Evolutionary conservation across 2,888 invertebrate genomes (phyloP).

Genomic region (Timema cristinae): DNA sequence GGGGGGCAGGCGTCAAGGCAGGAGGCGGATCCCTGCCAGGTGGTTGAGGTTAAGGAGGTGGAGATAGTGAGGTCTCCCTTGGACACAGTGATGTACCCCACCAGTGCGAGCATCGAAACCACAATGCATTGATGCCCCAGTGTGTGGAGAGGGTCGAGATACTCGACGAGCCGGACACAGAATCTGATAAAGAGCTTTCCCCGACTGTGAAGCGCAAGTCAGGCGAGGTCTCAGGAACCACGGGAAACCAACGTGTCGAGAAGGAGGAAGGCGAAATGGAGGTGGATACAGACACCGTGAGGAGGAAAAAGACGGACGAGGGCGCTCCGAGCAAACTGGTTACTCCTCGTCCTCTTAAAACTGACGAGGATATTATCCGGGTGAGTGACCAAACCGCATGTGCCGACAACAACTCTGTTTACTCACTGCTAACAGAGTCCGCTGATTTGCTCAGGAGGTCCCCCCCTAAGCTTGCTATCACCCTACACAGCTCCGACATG

Average conservation of each 20-base stretch:
- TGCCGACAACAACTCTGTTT: conserved; percentile 1
- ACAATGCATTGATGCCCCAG: conserved; percentile 50
- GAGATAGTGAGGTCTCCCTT: conserved; percentile 60
- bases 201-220: conserved; percentile 14
- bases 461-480: conserved; percentile 22
- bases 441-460: conserved; percentile 19
- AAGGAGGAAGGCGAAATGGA: neutral
- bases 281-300: conserved; percentile 1
- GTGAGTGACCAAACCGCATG: conserved; percentile 26
- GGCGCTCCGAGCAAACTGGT: conserved; percentile 5
- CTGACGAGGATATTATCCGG: conserved; percentile 31
- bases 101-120: conserved; percentile 52
- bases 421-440: conserved; percentile 26
- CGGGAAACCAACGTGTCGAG: neutral
- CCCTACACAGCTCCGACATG: conserved; percentile 20
- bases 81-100: conserved; percentile 47
- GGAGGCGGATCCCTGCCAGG: conserved; percentile 48
- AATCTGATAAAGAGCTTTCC: conserved; percentile 39
- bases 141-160: conserved; percentile 48
- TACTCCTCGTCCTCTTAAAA: conserved; percentile 6
- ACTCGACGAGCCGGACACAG: conserved; percentile 46
- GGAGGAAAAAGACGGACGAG: neutral
- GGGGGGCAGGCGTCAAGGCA: conserved; percentile 18
- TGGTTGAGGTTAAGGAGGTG: conserved; percentile 65
- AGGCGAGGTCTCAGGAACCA: neutral